phyloP scores from a whole-genome alignment of 1,140 invertebrate genomes.

The Bombus fervidus region DNA sequence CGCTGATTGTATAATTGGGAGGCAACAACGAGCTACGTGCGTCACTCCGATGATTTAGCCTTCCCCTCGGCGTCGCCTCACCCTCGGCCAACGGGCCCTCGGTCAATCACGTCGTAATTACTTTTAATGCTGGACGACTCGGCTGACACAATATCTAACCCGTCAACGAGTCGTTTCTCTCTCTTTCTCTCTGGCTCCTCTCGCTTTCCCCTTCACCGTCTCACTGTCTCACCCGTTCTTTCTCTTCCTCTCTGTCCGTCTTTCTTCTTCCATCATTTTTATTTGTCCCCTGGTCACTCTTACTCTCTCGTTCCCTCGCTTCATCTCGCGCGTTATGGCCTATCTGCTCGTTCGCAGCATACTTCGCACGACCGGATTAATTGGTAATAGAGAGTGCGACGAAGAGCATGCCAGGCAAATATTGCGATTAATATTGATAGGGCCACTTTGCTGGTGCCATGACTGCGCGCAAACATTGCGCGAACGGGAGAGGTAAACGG shows the following conservation, averaged over 20 bases:
- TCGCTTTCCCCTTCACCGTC: slow-evolving; percentile 1
- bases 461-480: slow-evolving; percentile 49
- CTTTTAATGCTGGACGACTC: slow-evolving; percentile 82
- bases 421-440: slow-evolving; percentile 80
- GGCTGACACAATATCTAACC: slow-evolving; percentile 82
- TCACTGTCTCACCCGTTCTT: slow-evolving; percentile 15
- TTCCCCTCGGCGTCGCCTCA: slow-evolving; percentile 73
- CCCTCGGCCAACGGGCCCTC: slow-evolving; percentile 78
- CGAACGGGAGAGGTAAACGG: slow-evolving; percentile 26
- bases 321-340: slow-evolving; percentile 39
- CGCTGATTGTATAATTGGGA: slow-evolving; percentile 82
- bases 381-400: slow-evolving; percentile 80
- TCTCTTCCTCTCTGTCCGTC: slow-evolving; percentile 38
- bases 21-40: slow-evolving; percentile 81
- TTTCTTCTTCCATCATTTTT: slow-evolving; percentile 44
- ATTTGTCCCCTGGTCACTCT: slow-evolving; percentile 33
- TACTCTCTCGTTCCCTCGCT: background rate
- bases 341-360: slow-evolving; percentile 77
- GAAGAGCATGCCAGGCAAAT: slow-evolving; percentile 73
- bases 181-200: slow-evolving; percentile 4
- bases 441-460: slow-evolving; percentile 74
- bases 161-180: slow-evolving; percentile 70
- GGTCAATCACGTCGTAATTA: slow-evolving; percentile 83
- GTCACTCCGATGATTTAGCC: slow-evolving; percentile 82
- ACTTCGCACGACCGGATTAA: slow-evolving; percentile 82